Evolutionary conservation across 2,113 vertebrate genomes (phyloP).

Genomic region (Athene cunicularia): DNA sequence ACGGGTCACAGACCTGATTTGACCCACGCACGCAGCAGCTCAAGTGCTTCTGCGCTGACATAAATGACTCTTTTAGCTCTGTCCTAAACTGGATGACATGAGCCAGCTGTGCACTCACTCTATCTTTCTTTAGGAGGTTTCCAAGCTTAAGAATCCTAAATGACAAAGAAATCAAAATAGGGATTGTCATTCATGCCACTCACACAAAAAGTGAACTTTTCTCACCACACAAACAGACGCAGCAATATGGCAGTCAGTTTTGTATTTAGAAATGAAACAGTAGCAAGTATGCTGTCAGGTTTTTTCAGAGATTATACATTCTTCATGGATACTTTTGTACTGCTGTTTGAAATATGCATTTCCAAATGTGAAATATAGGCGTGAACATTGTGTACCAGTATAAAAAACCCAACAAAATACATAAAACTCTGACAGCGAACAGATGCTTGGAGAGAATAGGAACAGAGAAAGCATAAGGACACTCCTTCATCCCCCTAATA

Average conservation of each 20-base stretch:
- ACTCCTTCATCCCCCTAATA: neutral
- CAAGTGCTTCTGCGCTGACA: slow-evolving; percentile 83
- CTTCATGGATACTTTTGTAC: slow-evolving; percentile 89
- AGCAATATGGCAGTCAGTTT: slow-evolving; percentile 93
- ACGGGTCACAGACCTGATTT: neutral
- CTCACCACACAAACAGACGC: slow-evolving; percentile 88
- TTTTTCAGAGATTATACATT: slow-evolving; percentile 88
- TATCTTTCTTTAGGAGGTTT: slow-evolving; percentile 87
- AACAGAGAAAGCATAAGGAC: neutral
- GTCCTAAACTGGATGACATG: slow-evolving; percentile 78
- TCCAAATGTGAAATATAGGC: slow-evolving; percentile 86
- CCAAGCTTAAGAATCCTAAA: slow-evolving; percentile 90
- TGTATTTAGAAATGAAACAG: slow-evolving; percentile 91
- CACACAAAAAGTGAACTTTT: slow-evolving; percentile 89
- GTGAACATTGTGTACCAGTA: slow-evolving; percentile 83
- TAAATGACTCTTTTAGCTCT: slow-evolving; percentile 87
- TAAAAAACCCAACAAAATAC: neutral
- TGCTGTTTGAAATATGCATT: slow-evolving; percentile 91
- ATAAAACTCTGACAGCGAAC: neutral
- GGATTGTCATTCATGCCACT: slow-evolving; percentile 86
- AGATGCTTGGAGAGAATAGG: neutral
- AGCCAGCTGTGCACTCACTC: slow-evolving; percentile 73
- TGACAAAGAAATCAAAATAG: slow-evolving; percentile 80
- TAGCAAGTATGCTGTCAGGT: slow-evolving; percentile 91
- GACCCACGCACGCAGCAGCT: neutral